phyloP scores from a whole-genome alignment of 2,888 invertebrate species.

The Pristionchus japonicus region DNA sequence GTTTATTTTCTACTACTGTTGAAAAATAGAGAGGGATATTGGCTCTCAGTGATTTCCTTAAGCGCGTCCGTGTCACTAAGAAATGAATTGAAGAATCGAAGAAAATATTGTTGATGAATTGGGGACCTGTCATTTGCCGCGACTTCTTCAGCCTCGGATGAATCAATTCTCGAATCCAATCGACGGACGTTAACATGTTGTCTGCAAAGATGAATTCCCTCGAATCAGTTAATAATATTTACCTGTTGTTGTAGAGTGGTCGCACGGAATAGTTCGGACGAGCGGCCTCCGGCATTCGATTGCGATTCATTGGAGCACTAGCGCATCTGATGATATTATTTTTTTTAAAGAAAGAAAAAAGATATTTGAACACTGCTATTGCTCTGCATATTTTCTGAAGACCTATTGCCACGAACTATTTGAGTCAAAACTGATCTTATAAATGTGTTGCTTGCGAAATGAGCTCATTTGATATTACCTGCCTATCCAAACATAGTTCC shows the following conservation, averaged over 20 bases:
- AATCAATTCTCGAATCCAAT: slow-evolving; percentile 53
- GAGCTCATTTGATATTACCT: background rate
- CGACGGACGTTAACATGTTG: slow-evolving; percentile 35
- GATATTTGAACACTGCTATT: background rate
- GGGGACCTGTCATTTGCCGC: background rate
- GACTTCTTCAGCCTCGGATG: slow-evolving; percentile 63
- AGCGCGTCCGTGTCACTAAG: too few species aligned
- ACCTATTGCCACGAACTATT: too few species aligned
- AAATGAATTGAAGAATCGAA: too few species aligned
- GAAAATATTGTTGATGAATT: too few species aligned
- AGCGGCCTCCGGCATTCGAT: slow-evolving; percentile 50
- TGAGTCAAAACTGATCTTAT: background rate
- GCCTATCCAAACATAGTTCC: background rate
- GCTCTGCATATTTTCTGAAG: too few species aligned
- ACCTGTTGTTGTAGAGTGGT: slow-evolving; percentile 49
- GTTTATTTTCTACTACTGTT: too few species aligned
- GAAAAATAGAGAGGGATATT: too few species aligned
- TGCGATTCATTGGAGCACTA: slow-evolving; percentile 62
- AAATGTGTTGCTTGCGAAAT: background rate
- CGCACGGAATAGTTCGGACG: slow-evolving; percentile 64
- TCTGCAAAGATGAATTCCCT: background rate
- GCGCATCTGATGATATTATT: slow-evolving; percentile 61
- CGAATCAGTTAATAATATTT: too few species aligned
- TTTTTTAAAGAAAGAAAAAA: too few species aligned
- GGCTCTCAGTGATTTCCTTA: too few species aligned